Evolutionary conservation across 2,888 invertebrate genomes (phyloP).

Genomic region (Nephrocerus scutellatus): DNA sequence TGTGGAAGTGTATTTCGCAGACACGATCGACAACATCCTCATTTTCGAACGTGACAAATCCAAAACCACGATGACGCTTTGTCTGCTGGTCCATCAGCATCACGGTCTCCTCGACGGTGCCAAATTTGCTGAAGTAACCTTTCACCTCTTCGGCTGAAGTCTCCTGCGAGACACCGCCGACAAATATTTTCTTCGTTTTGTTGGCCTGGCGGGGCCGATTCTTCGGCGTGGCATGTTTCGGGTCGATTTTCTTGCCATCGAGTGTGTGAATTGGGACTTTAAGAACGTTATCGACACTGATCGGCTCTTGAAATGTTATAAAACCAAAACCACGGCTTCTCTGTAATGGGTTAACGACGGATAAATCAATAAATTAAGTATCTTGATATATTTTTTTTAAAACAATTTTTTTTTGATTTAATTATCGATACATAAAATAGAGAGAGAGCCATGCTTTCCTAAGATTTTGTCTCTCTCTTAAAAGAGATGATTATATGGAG

Average conservation of each 20-base stretch:
- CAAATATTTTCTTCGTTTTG: slow-evolving; percentile 87
- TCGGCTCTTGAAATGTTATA: slow-evolving; percentile 87
- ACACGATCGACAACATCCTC: slow-evolving; percentile 87
- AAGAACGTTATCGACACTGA: slow-evolving; percentile 83
- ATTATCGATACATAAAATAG: too few relatives aligned
- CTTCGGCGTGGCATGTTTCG: slow-evolving; percentile 88
- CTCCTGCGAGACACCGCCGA: slow-evolving; percentile 87
- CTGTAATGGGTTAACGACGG: too few relatives aligned
- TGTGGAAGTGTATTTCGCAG: slow-evolving; percentile 90
- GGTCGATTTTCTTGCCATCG: slow-evolving; percentile 90
- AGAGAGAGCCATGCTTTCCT: too few relatives aligned
- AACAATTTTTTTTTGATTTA: too few relatives aligned
- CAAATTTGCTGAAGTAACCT: slow-evolving; percentile 84
- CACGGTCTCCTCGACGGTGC: slow-evolving; percentile 83
- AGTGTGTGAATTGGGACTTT: slow-evolving; percentile 85
- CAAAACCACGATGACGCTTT: slow-evolving; percentile 83
- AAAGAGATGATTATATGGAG: too few relatives aligned
- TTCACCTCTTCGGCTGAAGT: slow-evolving; percentile 86
- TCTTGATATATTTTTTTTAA: too few relatives aligned
- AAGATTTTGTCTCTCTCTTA: too few relatives aligned
- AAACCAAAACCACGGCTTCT: slow-evolving; percentile 89
- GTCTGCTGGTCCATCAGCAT: slow-evolving; percentile 94
- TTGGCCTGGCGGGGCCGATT: slow-evolving; percentile 78
- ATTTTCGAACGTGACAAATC: slow-evolving; percentile 85
- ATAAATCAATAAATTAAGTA: too few relatives aligned